phyloP scores from a whole-genome alignment of 1,140 invertebrate species.

The Macrocentrus cingulum region DNA sequence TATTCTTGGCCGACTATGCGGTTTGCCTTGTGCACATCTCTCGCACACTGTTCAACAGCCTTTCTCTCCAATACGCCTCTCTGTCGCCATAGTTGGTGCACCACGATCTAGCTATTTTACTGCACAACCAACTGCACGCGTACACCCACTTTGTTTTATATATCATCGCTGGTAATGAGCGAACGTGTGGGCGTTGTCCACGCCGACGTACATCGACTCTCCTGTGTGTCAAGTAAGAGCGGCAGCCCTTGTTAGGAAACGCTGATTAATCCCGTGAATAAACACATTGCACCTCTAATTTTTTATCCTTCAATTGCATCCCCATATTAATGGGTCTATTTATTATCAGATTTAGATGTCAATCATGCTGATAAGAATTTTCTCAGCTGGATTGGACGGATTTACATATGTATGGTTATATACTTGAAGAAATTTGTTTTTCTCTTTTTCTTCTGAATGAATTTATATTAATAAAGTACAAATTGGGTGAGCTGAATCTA shows the following conservation, averaged over 20 bases:
- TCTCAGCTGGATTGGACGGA: too few relatives aligned
- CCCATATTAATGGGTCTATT: too few relatives aligned
- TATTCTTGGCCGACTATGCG: conserved; percentile 46
- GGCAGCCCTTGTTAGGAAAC: conserved; percentile 25
- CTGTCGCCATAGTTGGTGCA: conserved; percentile 35
- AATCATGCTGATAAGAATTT: too few relatives aligned
- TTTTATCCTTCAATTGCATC: too few relatives aligned
- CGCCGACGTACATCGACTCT: conserved; percentile 16
- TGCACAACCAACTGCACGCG: not conserved
- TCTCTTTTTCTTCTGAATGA: conserved; percentile 1
- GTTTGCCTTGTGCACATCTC: conserved; percentile 54
- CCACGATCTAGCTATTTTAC: conserved; percentile 13
- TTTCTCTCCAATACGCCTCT: conserved; percentile 39
- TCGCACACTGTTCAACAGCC: not conserved
- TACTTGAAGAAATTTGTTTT: not conserved
- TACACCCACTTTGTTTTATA: conserved; percentile 14
- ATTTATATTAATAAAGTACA: not conserved
- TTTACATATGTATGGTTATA: too few relatives aligned
- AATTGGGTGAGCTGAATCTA: conserved; percentile 7
- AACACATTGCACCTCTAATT: too few relatives aligned
- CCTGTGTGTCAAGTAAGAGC: conserved; percentile 13
- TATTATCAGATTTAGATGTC: too few relatives aligned
- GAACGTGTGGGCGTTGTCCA: conserved; percentile 31
- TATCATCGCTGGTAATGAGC: conserved; percentile 16
- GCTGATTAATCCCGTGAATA: not conserved